A percentile compares a stretch with the other conserved stretches of the same genome.
phyloP scores from a whole-genome alignment of 2,888 invertebrate genomes.

The Kryphioiulus occultus region DNA sequence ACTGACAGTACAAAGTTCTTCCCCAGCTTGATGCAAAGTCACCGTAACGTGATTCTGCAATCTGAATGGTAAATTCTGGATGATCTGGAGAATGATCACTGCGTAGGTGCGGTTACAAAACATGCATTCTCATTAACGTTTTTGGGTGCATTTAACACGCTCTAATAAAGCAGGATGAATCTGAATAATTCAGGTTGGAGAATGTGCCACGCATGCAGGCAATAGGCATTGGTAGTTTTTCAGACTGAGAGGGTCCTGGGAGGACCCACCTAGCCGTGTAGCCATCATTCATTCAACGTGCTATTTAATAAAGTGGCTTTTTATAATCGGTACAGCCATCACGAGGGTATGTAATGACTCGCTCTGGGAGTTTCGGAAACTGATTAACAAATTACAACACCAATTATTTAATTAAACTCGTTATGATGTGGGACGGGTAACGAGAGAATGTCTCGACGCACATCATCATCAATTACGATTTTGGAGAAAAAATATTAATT shows the following conservation, averaged over 20 bases:
- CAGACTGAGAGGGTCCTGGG: background rate
- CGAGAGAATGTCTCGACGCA: background rate
- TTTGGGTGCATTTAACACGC: background rate
- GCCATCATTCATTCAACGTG: conserved; percentile 12
- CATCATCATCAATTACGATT: conserved; percentile 1
- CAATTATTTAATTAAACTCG: conserved; percentile 35
- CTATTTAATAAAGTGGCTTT: conserved; percentile 35
- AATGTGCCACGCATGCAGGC: background rate
- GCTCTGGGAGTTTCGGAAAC: conserved; percentile 25
- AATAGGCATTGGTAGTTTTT: background rate
- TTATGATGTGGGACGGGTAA: conserved; percentile 18
- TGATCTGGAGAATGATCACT: background rate
- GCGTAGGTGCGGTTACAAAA: background rate
- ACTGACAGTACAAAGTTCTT: too few species aligned
- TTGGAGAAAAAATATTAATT: conserved; percentile 21
- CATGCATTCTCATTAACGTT: background rate
- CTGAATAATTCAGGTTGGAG: background rate
- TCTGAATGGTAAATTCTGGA: too few species aligned
- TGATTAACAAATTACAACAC: conserved; percentile 35
- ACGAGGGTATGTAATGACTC: background rate
- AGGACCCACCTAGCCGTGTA: background rate
- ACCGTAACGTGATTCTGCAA: too few species aligned
- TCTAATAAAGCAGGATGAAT: background rate
- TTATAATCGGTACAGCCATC: background rate
- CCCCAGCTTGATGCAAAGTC: too few species aligned